Base-by-base conservation (phyloP, 2,797 vertebrate species). In the Cuniculus paca region DNA sequence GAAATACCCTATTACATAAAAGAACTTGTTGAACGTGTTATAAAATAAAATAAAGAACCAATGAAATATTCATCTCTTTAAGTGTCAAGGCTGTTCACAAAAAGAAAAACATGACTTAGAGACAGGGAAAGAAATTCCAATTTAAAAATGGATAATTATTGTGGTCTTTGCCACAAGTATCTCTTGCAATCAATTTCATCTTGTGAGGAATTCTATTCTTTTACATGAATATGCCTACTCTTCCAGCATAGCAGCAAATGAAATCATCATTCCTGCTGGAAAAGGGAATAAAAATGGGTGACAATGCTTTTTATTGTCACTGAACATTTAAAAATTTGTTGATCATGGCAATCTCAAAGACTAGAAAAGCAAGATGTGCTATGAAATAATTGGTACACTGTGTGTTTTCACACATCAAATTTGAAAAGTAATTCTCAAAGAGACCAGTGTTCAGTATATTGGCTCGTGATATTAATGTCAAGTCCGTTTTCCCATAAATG, bases 61-160 rank as follows among this genome's bases (percentile, higher is more conserved):
- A 65, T 50, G 17, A 95, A 70, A 75, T 42, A 78, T 45, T 58
- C 60, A 80, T 50, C 9, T 58, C 28, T 94, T 85, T 65, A 83
- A 65, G 4, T 88, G 2, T 34, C 74, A 95, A 88, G 50, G 24
- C 81, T 94, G 50, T 61, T 90, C 22, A 61, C 52, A 86, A 90
- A 90, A 94, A n/a, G 14, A 94, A 70, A 48, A 82, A 63, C 6
- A 77, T 50, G 56, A 70, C 39, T 60, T 90, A 54, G 12, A 28
- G 45, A 82, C 28, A 92, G 20, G 34, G 72, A 95, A 81, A 92
- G 34, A 94, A 54, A 91, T 94, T 95, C 26, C 70, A 88, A 8
- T 60, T 83, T 61, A 34, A 82, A 79, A 79, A 12, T 70, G 2
- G 13, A 36, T n/a, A 68, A 78, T 81, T 60, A 17, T 24, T n/a